phyloP scores from a whole-genome alignment of 2,797 vertebrate genomes.

The Astyanax mexicanus region DNA sequence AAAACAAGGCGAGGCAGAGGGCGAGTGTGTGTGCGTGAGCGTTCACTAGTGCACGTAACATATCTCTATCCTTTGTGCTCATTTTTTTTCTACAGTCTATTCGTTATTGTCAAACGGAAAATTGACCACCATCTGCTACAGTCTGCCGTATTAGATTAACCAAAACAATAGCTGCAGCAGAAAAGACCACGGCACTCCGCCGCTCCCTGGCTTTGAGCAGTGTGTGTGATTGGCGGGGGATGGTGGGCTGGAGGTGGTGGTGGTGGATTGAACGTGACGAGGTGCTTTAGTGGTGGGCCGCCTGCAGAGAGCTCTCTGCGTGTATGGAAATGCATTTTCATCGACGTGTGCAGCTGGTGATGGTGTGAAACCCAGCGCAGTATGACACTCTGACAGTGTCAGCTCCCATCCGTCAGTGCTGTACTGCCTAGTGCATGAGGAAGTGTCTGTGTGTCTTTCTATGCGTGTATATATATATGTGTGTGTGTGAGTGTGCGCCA shows the following conservation, averaged over 20 bases:
- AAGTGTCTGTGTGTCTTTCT: neutral
- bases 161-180: conserved; percentile 13
- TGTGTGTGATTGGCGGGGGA: neutral
- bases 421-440: neutral
- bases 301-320: conserved; percentile 14
- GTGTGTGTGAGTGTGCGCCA: neutral
- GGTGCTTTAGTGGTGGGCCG: conserved; percentile 34
- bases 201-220: conserved; percentile 12
- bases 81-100: conserved; percentile 24
- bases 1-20: no score
- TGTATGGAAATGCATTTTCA: conserved; percentile 32
- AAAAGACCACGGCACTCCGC: conserved; percentile 8
- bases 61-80: conserved; percentile 18
- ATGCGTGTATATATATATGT: neutral
- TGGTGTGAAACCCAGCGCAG: conserved; percentile 10
- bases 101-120: conserved; percentile 50
- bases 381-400: conserved; percentile 15
- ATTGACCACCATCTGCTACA: conserved; percentile 36
- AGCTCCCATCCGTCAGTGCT: conserved; percentile 3
- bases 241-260: no score
- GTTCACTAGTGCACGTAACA: neutral
- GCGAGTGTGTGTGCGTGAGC: conserved; percentile 17
- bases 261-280: conserved; percentile 36
- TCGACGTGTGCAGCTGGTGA: conserved; percentile 23
- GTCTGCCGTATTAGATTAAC: conserved; percentile 43